Conservation (phyloP, 2,888 invertebrate genomes). For the Syritta pipiens region DNA sequence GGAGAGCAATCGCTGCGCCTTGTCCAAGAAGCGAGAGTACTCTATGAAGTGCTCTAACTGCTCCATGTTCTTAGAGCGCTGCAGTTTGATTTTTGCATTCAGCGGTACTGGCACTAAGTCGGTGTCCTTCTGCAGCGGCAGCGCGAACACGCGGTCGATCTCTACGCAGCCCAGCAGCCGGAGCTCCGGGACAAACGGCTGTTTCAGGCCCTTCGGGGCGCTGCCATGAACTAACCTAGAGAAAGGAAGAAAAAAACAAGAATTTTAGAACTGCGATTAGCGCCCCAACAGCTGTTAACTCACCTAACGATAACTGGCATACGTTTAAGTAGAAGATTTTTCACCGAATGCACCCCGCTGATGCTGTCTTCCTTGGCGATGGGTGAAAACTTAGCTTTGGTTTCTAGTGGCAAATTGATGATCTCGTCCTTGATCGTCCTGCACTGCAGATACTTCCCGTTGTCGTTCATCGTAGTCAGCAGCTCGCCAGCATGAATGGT, state of each 20-base stretch:
- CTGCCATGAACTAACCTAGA: constrained; percentile 90
- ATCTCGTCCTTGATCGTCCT: constrained; percentile 91
- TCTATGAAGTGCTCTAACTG: constrained; percentile 87
- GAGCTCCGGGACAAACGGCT: constrained; percentile 91
- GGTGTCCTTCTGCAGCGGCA: constrained; percentile 90
- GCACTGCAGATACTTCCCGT: constrained; percentile 91
- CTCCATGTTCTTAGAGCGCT: constrained; percentile 90
- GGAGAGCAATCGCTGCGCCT: constrained; percentile 86
- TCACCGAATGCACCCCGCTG: constrained; percentile 95
- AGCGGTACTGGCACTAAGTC: constrained; percentile 91
- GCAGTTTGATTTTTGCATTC: constrained; percentile 91
- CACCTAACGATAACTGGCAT: constrained; percentile 93
- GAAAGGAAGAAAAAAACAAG: not conserved
- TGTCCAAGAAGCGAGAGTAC: constrained; percentile 88
- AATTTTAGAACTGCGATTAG: not conserved
- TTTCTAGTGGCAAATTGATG: constrained; percentile 90
- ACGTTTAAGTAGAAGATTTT: constrained; percentile 92
- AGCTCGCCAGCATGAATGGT: constrained; percentile 92
- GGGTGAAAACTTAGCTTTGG: constrained; percentile 94
- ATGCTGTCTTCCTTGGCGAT: constrained; percentile 96
- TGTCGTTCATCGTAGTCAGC: constrained; percentile 87
- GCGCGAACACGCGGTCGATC: constrained; percentile 89
- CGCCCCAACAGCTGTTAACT: constrained; percentile 44
- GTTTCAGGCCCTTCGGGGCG: constrained; percentile 90
- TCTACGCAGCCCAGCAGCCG: constrained; percentile 91